Conservation (phyloP, 2,888 invertebrate genomes). For the Acanthococcus lagerstroemiae region DNA sequence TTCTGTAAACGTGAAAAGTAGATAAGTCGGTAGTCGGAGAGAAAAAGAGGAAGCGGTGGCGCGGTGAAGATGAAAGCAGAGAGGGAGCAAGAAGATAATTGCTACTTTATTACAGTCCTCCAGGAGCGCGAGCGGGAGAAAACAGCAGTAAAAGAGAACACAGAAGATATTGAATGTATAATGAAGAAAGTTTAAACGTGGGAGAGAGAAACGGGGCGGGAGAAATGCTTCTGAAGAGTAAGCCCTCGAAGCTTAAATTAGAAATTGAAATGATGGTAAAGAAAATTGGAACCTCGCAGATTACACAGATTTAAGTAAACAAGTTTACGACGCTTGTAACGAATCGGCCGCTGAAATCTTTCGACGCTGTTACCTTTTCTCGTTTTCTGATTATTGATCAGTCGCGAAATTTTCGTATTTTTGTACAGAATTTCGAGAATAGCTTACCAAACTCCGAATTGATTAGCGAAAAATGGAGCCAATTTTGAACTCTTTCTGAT, state of each 20-base stretch:
- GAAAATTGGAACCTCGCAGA: slow-evolving; percentile 21
- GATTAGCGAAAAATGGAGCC: too few relatives aligned
- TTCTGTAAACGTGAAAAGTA: slow-evolving; percentile 9
- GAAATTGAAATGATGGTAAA: slow-evolving; percentile 27
- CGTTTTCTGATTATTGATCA: too few relatives aligned
- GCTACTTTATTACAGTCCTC: slow-evolving; percentile 20
- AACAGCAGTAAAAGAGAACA: slow-evolving; percentile 3
- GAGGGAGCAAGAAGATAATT: slow-evolving; percentile 17
- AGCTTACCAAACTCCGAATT: too few relatives aligned
- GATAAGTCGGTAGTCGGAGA: slow-evolving; percentile 2
- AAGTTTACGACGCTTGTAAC: too few relatives aligned
- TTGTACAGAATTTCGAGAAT: too few relatives aligned
- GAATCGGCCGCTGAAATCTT: too few relatives aligned
- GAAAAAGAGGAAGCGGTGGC: not conserved
- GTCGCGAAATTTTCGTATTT: too few relatives aligned
- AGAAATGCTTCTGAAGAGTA: slow-evolving; percentile 3
- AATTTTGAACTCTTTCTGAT: too few relatives aligned
- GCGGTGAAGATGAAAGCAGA: not conserved
- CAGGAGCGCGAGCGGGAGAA: not conserved
- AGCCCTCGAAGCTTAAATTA: slow-evolving; percentile 12
- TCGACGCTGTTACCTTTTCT: too few relatives aligned
- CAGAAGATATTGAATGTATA: slow-evolving; percentile 22
- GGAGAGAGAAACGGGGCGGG: not conserved
- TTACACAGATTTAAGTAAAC: slow-evolving; percentile 15
- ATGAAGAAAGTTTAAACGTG: slow-evolving; percentile 23